A percentile compares a stretch with the other conserved stretches of the same genome.
phyloP scores from a whole-genome alignment of 2,888 invertebrate species.

The Crematogaster levior region DNA sequence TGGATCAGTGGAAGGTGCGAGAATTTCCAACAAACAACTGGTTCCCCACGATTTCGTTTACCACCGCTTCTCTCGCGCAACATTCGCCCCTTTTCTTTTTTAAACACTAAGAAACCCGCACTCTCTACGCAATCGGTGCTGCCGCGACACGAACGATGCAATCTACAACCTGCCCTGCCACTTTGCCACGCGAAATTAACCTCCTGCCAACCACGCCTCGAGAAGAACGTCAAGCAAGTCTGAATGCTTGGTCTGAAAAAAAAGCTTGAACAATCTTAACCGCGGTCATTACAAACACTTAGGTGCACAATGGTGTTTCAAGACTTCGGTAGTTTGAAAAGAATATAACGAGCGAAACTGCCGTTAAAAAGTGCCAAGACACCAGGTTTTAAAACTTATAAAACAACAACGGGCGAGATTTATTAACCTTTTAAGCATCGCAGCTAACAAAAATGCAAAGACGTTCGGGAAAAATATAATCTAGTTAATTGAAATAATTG shows the following conservation, averaged over 20 bases:
- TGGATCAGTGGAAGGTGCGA: not conserved
- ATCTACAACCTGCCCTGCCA: constrained; percentile 59
- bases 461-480: not conserved
- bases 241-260: constrained; percentile 22
- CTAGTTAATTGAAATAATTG: constrained; percentile 2
- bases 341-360: constrained; percentile 39
- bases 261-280: constrained; percentile 39
- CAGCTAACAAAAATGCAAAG: not conserved
- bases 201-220: constrained; percentile 54
- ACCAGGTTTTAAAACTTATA: constrained; percentile 1
- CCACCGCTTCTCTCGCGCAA: not conserved
- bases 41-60: constrained; percentile 19
- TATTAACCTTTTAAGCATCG: constrained; percentile 9
- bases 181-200: constrained; percentile 65
- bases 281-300: constrained; percentile 45
- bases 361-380: constrained; percentile 33
- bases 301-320: constrained; percentile 31
- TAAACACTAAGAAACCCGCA: constrained; percentile 11
- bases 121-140: constrained; percentile 42
- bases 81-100: not conserved
- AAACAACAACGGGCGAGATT: constrained; percentile 25
- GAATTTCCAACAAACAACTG: constrained; percentile 31
- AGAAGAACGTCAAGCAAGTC: not conserved
- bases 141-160: constrained; percentile 64
- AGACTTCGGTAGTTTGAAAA: constrained; percentile 34